phyloP scores from a whole-genome alignment of 2,797 vertebrate species.

The Poecile montanus region DNA sequence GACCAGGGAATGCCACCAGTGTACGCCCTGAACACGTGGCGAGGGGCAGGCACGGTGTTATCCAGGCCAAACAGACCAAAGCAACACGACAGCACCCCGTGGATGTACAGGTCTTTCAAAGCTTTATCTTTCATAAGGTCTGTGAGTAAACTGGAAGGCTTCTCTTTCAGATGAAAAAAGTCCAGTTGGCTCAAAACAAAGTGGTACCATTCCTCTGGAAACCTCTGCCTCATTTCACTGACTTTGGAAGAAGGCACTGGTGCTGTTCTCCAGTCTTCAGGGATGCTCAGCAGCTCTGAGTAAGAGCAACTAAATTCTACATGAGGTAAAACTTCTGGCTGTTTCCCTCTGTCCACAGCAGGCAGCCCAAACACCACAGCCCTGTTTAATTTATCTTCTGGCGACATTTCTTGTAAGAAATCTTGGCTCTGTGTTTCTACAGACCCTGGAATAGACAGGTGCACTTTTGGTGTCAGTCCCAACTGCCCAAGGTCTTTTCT shows the following conservation, averaged over 20 bases:
- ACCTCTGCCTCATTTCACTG: constrained; percentile 84
- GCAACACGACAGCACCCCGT: constrained; percentile 86
- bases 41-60: constrained; percentile 84
- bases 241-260: constrained; percentile 82
- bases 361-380: constrained; percentile 87
- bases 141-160: constrained; percentile 82
- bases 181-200: constrained; percentile 86
- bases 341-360: constrained; percentile 83
- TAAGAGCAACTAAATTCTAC: constrained; percentile 87
- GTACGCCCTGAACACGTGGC: constrained; percentile 90
- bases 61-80: constrained; percentile 89
- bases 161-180: constrained; percentile 82
- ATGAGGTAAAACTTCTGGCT: constrained; percentile 59
- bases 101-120: constrained; percentile 87
- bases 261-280: constrained; percentile 86
- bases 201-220: constrained; percentile 94
- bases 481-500: constrained; percentile 73
- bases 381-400: constrained; percentile 84
- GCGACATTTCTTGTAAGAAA: constrained; percentile 78
- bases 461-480: constrained; percentile 74
- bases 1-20: constrained; percentile 92
- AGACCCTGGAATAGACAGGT: constrained; percentile 88
- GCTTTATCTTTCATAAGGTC: constrained; percentile 86
- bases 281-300: constrained; percentile 86
- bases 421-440: constrained; percentile 84